These are phyloP conservation scores for Eurystomus glaucurus DNA, from an alignment of 2,797 vertebrate species.

Conservation along the genomic window DNA sequence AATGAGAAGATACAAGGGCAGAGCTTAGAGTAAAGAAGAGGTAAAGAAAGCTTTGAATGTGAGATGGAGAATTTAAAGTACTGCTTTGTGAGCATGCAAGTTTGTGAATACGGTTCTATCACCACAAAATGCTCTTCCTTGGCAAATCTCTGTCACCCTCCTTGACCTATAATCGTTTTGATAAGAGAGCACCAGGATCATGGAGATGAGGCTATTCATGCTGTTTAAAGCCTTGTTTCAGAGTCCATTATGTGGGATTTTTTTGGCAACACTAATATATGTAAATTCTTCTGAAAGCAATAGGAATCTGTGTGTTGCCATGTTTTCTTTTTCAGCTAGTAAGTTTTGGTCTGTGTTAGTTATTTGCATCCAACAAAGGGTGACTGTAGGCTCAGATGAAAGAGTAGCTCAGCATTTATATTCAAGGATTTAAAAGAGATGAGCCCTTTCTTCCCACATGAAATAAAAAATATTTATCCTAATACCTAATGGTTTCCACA, in stretches of 20 bases:
- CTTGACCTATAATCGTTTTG: slow-evolving; percentile 44
- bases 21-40: neutral
- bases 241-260: neutral
- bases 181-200: slow-evolving; percentile 24
- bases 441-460: slow-evolving; percentile 25
- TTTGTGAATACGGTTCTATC: neutral
- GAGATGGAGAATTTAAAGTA: neutral
- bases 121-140: slow-evolving; percentile 8
- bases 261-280: slow-evolving; percentile 34
- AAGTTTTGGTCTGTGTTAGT: slow-evolving; percentile 32
- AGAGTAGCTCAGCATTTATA: slow-evolving; percentile 39
- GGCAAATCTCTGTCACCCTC: slow-evolving; percentile 17
- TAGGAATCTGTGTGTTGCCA: neutral
- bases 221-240: slow-evolving; percentile 24
- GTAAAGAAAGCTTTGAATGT: slow-evolving; percentile 39
- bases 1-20: neutral
- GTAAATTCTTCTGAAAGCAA: slow-evolving; percentile 18
- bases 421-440: slow-evolving; percentile 44
- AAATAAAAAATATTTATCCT: slow-evolving; percentile 51
- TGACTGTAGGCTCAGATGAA: slow-evolving; percentile 44
- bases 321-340: slow-evolving; percentile 45
- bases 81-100: neutral
- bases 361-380: slow-evolving; percentile 53
- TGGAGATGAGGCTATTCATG: slow-evolving; percentile 9
- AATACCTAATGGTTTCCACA: slow-evolving; percentile 27